These are phyloP conservation scores for Calephelis nemesis DNA, from an alignment of 1,140 invertebrate species.

Conservation along the genomic window DNA sequence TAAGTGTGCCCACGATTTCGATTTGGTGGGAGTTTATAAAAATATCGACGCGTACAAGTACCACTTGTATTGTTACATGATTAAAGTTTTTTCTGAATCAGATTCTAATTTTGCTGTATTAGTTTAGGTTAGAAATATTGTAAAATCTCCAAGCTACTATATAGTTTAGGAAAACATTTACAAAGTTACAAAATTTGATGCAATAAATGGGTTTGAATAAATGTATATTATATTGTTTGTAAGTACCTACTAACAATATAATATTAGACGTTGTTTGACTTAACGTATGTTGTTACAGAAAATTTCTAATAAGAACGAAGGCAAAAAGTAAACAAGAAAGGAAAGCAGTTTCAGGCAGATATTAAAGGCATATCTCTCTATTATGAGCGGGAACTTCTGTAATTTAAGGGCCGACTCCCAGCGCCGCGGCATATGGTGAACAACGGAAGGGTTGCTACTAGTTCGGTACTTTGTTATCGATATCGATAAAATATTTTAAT, in stretches of 20 bases:
- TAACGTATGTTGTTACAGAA: constrained; percentile 30
- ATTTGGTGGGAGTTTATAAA: no score
- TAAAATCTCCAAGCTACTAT: no score
- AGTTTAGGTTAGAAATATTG: no score
- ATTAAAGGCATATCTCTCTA: constrained; percentile 79
- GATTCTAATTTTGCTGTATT: no score
- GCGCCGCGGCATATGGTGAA: constrained; percentile 66
- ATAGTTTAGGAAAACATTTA: no score
- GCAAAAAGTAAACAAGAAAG: constrained; percentile 72
- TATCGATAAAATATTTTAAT: constrained; percentile 23
- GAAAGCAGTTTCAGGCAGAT: constrained; percentile 69
- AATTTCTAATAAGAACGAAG: constrained; percentile 68
- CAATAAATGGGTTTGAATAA: not conserved
- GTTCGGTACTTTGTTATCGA: constrained; percentile 18
- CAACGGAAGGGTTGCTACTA: constrained; percentile 49
- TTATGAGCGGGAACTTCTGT: constrained; percentile 76
- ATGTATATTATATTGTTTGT: not conserved
- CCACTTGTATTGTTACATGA: no score
- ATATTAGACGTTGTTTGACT: constrained; percentile 11
- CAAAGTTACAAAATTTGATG: no score
- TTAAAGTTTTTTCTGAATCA: no score
- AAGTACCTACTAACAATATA: not conserved
- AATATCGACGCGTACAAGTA: no score
- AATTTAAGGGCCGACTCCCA: constrained; percentile 69
- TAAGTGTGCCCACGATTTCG: no score